These are phyloP conservation scores for Drosophila affinis DNA, from an alignment of 2,888 invertebrate species.

Conservation along the genomic window DNA sequence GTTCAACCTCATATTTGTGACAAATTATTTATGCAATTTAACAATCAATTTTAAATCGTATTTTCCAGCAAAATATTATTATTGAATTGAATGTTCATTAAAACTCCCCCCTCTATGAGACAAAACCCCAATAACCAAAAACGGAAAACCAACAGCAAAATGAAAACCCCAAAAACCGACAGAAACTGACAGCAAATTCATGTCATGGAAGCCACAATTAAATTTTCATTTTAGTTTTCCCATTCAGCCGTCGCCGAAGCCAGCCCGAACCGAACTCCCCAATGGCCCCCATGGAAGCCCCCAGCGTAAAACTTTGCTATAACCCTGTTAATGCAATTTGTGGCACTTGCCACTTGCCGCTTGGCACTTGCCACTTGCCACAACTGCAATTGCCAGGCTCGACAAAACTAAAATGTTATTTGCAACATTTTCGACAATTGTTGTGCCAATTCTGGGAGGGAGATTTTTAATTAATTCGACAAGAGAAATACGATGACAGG, in stretches of 20 bases:
- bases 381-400: constrained; percentile 39
- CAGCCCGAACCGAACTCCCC: constrained; percentile 8
- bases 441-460: constrained; percentile 1
- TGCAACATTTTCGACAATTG: constrained; percentile 19
- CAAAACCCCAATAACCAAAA: neutral
- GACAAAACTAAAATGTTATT: constrained; percentile 43
- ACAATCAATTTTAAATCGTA: neutral
- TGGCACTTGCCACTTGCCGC: constrained; percentile 9
- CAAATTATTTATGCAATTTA: neutral
- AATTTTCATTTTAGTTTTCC: constrained; percentile 16
- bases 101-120: neutral
- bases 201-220: constrained; percentile 13
- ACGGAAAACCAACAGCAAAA: neutral
- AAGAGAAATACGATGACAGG: neutral
- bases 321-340: constrained; percentile 37
- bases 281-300: neutral
- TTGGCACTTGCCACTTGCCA: constrained; percentile 3
- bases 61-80: neutral
- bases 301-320: constrained; percentile 7
- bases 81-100: neutral
- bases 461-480: constrained; percentile 31
- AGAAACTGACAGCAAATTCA: neutral
- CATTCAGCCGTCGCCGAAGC: neutral
- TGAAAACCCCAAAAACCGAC: neutral
- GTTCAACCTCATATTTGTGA: neutral